Percentiles rank a stretch among this genome's conserved stretches.
These are phyloP conservation scores for Anthonomus grandis DNA, from an alignment of 1,140 invertebrate genomes.

Conservation along the genomic window DNA sequence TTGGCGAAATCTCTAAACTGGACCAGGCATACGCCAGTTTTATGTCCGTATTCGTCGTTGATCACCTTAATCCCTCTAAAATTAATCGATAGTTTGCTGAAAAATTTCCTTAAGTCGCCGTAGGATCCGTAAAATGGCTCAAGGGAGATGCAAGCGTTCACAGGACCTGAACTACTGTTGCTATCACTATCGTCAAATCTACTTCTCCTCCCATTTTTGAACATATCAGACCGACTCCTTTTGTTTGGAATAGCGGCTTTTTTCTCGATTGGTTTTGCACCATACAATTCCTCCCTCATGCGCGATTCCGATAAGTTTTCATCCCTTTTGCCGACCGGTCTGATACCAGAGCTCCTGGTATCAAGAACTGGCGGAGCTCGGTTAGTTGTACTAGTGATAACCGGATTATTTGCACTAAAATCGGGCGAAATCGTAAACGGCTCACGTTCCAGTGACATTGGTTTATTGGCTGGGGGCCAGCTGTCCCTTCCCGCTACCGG, in stretches of 20 bases:
- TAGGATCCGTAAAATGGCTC: slow-evolving; percentile 57
- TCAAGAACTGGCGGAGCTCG: background rate
- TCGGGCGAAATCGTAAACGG: background rate
- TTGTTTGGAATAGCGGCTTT: background rate
- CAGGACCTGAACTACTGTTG: slow-evolving; percentile 40
- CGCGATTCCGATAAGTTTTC: too few species aligned
- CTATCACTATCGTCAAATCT: slow-evolving; percentile 12
- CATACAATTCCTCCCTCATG: too few species aligned
- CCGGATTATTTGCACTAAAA: too few species aligned
- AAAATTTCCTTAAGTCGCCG: slow-evolving; percentile 76
- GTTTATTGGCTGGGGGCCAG: slow-evolving; percentile 24
- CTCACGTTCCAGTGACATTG: too few species aligned
- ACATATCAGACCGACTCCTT: background rate
- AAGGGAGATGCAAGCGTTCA: slow-evolving; percentile 62
- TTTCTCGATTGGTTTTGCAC: too few species aligned
- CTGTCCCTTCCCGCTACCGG: background rate
- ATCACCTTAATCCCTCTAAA: slow-evolving; percentile 83
- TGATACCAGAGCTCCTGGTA: background rate
- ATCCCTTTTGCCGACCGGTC: too few species aligned
- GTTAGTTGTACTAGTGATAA: too few species aligned
- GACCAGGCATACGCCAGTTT: slow-evolving; percentile 76
- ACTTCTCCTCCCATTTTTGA: background rate
- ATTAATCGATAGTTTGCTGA: slow-evolving; percentile 72
- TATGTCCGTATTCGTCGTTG: slow-evolving; percentile 72
- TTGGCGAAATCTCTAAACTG: slow-evolving; percentile 67